These are phyloP conservation scores for Catocala sponsa DNA, from an alignment of 2,888 invertebrate genomes.

Conservation along the genomic window DNA sequence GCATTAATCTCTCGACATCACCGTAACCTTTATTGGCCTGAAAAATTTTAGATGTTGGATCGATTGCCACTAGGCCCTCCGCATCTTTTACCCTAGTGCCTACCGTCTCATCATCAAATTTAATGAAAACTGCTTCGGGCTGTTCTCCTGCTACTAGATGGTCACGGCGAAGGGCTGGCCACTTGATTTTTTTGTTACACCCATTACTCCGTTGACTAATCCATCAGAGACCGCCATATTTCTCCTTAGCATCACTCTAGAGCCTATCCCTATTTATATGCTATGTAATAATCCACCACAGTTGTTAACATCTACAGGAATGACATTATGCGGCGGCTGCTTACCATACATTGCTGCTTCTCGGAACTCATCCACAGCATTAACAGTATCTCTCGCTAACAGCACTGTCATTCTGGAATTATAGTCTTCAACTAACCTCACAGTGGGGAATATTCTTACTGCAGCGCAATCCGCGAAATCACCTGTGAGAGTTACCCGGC, in stretches of 20 bases:
- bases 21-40: conserved; percentile 44
- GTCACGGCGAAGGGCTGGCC: conserved; percentile 26
- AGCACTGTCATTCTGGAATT: not conserved
- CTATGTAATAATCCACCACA: not conserved
- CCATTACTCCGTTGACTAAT: conserved; percentile 20
- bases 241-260: not conserved
- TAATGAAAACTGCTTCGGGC: conserved; percentile 6
- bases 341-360: not conserved
- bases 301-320: not conserved
- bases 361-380: not conserved
- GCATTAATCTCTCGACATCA: conserved; percentile 47
- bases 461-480: not conserved
- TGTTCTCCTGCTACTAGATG: too few relatives aligned
- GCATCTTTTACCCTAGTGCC: conserved; percentile 6
- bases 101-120: conserved; percentile 22
- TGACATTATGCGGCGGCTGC: not conserved
- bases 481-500: not conserved
- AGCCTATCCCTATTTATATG: not conserved
- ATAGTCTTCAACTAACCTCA: not conserved
- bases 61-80: conserved; percentile 16
- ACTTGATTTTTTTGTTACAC: conserved; percentile 21
- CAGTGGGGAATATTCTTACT: not conserved
- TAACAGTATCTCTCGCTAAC: not conserved
- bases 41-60: conserved; percentile 20
- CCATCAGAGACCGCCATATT: conserved; percentile 7